Base-by-base conservation (phyloP, 2,888 invertebrate species). In the Trissolcus brochymenae region DNA sequence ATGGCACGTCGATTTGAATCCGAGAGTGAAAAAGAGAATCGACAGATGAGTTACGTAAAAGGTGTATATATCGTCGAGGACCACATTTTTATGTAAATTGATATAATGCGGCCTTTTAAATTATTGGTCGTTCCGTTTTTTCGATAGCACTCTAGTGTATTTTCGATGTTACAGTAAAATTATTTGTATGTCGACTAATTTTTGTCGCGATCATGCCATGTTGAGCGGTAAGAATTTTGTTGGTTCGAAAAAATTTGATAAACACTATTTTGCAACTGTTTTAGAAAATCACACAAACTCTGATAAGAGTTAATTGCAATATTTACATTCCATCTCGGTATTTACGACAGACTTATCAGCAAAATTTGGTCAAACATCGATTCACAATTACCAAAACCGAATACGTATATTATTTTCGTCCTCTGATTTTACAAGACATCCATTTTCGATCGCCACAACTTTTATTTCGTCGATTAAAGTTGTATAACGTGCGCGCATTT, bases 101-200 rank as follows among this genome's bases (percentile, higher is more conserved):
- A 57, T 59, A 64, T 60, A n/a, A 55, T 40, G 54, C 40, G 55
- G 51, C 17, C 41, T 43, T 72, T 65, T 43, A 61, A 66, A 56
- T 74, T 67, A 61, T 74, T 66, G 55, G 49, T 60, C 73, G 65
- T 54, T 55, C 65, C 72, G 64, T 49, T 60, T 59, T 35, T 60
- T 49, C n/a, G 4, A 60, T 66, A 19, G 51, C 51, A 61, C 49
- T 40, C 50, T 70, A 40, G 56, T 61, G 61, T 76, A 21, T 71
- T 76, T 76, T 71, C 56, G 60, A 74, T 76, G 70, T 76, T 65
- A 64, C 54, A 76, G 70, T 76, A 76, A 76, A 71, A 76, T 55
- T 61, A 41, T 76, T 76, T 71, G 49, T 76, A 57, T 76, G 76
- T 66, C 66, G 49, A 19, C 61, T 76, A 76, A 76, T 76, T 76